phyloP scores from a whole-genome alignment of 2,797 vertebrate species.

The Prionace glauca region DNA sequence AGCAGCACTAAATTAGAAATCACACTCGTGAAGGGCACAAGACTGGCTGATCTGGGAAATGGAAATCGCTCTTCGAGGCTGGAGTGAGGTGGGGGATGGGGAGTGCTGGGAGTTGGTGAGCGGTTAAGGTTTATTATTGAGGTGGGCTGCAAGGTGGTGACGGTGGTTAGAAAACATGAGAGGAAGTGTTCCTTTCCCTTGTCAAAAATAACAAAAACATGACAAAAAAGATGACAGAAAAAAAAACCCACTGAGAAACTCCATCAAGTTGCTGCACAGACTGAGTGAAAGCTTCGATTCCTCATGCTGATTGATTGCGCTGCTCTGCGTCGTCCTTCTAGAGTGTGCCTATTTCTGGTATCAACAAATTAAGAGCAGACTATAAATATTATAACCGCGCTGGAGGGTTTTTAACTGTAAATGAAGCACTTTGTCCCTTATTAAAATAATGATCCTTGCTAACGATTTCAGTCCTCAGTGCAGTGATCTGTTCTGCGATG shows the following conservation, averaged over 20 bases:
- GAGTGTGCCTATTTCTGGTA: slow-evolving; percentile 14
- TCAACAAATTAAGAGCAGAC: neutral
- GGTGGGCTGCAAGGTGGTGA: neutral
- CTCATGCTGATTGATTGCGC: neutral
- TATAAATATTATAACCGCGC: slow-evolving; percentile 27
- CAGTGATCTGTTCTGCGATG: slow-evolving; percentile 25
- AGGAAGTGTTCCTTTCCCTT: neutral
- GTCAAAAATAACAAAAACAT: neutral
- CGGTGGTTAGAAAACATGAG: neutral
- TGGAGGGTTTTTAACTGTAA: slow-evolving; percentile 30
- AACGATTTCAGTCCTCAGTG: neutral
- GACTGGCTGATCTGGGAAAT: neutral
- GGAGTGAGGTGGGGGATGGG: neutral
- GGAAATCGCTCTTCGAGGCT: neutral
- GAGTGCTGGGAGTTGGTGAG: neutral
- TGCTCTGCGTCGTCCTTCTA: neutral
- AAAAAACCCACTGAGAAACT: neutral
- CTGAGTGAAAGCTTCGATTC: neutral
- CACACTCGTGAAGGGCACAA: neutral
- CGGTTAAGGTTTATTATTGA: neutral
- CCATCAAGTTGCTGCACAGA: neutral
- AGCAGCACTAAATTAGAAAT: neutral
- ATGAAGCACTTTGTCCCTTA: slow-evolving; percentile 23
- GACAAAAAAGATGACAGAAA: neutral
- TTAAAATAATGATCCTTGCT: slow-evolving; percentile 18